phyloP scores from a whole-genome alignment of 2,797 vertebrate genomes.

The Naso thynnoides region DNA sequence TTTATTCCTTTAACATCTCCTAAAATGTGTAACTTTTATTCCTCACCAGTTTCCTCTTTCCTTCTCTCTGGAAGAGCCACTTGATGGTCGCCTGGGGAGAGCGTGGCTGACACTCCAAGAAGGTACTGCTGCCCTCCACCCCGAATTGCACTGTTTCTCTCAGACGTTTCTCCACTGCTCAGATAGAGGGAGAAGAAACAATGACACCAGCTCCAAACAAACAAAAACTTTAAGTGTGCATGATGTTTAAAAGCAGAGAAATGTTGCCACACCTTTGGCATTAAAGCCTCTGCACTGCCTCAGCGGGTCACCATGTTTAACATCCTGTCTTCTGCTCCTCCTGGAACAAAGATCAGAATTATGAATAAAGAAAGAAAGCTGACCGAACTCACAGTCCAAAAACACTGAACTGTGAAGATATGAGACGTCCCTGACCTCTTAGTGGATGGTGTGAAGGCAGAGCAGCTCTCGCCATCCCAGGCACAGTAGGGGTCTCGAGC shows the following conservation, averaged over 20 bases:
- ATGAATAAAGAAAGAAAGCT: not conserved
- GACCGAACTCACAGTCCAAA: not conserved
- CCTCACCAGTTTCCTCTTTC: slow-evolving; percentile 87
- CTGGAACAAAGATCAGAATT: slow-evolving; percentile 66
- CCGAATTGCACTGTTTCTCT: slow-evolving; percentile 89
- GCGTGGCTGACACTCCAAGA: slow-evolving; percentile 89
- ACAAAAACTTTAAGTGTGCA: accelerated
- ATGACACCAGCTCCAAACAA: not conserved
- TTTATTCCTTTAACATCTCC: not conserved
- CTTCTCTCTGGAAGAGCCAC: slow-evolving; percentile 89
- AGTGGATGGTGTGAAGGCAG: slow-evolving; percentile 88
- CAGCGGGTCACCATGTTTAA: slow-evolving; percentile 88
- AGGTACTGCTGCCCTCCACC: slow-evolving; percentile 90
- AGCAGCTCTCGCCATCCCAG: slow-evolving; percentile 90
- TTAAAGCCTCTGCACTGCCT: slow-evolving; percentile 90
- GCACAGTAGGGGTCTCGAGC: slow-evolving; percentile 91
- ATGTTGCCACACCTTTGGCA: slow-evolving; percentile 83
- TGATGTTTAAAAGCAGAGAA: not conserved
- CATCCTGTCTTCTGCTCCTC: slow-evolving; percentile 90
- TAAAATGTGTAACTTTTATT: slow-evolving; percentile 1
- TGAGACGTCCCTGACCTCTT: slow-evolving; percentile 80
- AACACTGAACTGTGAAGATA: not conserved
- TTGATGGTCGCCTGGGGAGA: slow-evolving; percentile 88
- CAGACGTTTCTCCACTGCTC: slow-evolving; percentile 87
- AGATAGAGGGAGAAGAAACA: not conserved